Evolutionary conservation across 2,113 vertebrate genomes (phyloP).

Genomic region (Corvus hawaiiensis): DNA sequence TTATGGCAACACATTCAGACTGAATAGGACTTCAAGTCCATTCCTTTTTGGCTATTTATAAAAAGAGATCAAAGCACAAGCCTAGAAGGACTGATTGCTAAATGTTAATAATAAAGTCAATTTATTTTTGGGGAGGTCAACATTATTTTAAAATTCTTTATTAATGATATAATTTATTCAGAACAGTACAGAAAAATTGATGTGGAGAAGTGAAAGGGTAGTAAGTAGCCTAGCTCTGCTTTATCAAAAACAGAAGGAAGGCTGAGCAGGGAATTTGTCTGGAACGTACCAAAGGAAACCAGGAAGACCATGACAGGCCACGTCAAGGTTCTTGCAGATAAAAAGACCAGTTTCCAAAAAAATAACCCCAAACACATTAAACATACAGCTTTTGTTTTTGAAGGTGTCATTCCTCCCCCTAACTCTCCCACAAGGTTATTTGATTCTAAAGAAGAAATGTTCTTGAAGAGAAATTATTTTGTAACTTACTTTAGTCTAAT

Average conservation of each 20-base stretch:
- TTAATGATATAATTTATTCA: slow-evolving; percentile 9
- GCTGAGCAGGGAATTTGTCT: background rate
- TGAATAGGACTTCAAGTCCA: slow-evolving; percentile 34
- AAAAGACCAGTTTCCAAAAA: background rate
- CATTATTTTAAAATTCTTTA: slow-evolving; percentile 25
- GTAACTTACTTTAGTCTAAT: background rate
- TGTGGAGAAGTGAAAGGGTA: background rate
- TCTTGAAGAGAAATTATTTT: background rate
- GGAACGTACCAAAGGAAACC: background rate
- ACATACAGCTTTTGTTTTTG: background rate
- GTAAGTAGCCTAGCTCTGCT: background rate
- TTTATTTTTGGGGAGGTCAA: background rate
- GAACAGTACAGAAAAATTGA: background rate
- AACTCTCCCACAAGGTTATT: background rate
- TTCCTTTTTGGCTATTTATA: slow-evolving; percentile 33
- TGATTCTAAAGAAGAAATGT: background rate
- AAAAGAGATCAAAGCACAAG: slow-evolving; percentile 20
- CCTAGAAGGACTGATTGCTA: background rate
- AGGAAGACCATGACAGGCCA: background rate
- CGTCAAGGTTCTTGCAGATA: background rate
- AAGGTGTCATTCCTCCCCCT: background rate
- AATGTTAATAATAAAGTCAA: slow-evolving; percentile 15
- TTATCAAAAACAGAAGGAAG: background rate
- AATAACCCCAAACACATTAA: background rate
- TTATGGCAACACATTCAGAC: slow-evolving; percentile 5